Base-by-base conservation (phyloP, 2,888 invertebrate genomes). In the Entomobrya multifasciata region DNA sequence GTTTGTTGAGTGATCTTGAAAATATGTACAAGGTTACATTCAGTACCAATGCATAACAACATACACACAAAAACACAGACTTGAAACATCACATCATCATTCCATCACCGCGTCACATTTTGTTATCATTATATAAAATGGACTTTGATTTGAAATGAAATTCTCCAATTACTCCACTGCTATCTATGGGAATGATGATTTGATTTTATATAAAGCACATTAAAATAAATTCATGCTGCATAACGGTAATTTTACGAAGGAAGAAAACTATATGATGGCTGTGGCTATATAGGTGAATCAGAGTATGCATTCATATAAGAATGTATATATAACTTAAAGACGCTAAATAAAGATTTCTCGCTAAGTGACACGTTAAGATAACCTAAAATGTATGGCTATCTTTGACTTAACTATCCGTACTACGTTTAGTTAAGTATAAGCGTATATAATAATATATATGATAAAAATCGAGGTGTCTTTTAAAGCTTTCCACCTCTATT, bases 121-220 rank as follows among this genome's bases (percentile, higher is more conserved):
- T 60, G n/a, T 67, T 80, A 80, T 80, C 79, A 52, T 65, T 36
- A 67, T 36, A 67, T 49, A 49, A 55, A 80, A 80, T 80, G 79
- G 79, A 80, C 79, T 80, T 80, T 80, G 79, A 80, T 80, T 67
- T 78, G 62, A 62, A 76, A 67, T 67, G 67, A 72, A 72, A 47
- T 55, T 57, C 47, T 44, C 41, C 25, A 15, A n/a, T 22, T 77
- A 27, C 60, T 3, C n/a, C 20, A 60, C 10, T 36, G 15, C 41
- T 11, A 25, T 60, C 13, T 13, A 2, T 3, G n/a, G n/a, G 25
- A 72, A 30, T 41, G 67, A 67, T 41, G 15, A 44, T 67, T 67
- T 67, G 67, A 17, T 17, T 67, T 41, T 67, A 25, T 15, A 25
- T 62, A 11, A 30, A 62, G 13, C 4, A 22, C 27, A 11, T 62